Evolutionary conservation across 2,797 vertebrate species (phyloP).

Genomic region (Gastrophryne carolinensis): DNA sequence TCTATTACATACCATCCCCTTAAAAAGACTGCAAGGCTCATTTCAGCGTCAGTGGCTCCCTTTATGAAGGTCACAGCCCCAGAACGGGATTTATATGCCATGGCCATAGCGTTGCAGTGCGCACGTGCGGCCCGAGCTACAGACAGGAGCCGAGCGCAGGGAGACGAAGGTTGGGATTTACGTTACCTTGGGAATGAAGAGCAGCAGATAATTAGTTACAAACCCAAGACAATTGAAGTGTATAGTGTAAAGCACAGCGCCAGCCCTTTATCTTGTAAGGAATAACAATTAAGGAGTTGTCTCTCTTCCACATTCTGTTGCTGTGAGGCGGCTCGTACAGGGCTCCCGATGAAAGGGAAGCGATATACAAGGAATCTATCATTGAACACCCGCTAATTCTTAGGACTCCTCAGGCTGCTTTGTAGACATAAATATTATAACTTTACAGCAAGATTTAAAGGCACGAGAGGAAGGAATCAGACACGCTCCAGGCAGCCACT

Average conservation of each 20-base stretch:
- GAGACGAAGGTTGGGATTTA: not conserved
- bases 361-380: conserved; percentile 13
- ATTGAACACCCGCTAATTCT: not conserved
- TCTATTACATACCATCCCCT: not conserved
- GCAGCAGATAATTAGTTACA: conserved; percentile 34
- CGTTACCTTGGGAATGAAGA: conserved; percentile 16
- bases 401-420: not conserved
- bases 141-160: not conserved
- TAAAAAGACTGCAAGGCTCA: not conserved
- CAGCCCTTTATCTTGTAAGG: conserved; percentile 4
- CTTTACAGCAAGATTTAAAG: no score
- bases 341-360: not conserved
- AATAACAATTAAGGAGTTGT: conserved; percentile 36
- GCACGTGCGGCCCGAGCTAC: not conserved
- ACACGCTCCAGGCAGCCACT: no score
- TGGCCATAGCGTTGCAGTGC: conserved; percentile 22
- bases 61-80: conserved; percentile 14
- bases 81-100: conserved; percentile 16
- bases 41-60: not conserved
- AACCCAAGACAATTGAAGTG: conserved; percentile 29
- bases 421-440: not conserved
- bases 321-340: not conserved
- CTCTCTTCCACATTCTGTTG: conserved; percentile 8
- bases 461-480: no score
- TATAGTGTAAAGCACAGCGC: conserved; percentile 24